These are phyloP conservation scores for Drosophila albomicans DNA, from an alignment of 1,140 invertebrate genomes.

Conservation along the genomic window DNA sequence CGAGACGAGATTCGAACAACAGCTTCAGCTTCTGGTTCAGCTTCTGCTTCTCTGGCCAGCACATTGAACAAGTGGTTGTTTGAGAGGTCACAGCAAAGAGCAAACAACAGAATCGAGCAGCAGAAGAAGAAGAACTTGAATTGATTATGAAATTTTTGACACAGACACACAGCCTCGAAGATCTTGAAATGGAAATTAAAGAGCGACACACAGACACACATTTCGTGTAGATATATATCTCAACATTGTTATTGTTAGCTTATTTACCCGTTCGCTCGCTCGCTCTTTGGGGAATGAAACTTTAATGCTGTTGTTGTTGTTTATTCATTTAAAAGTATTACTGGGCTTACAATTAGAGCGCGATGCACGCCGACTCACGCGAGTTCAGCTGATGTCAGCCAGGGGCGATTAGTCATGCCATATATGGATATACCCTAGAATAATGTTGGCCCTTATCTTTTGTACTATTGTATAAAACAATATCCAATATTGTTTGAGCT, in stretches of 20 bases:
- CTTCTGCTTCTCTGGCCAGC: constrained; percentile 5
- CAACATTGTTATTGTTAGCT: neutral
- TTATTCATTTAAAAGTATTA: constrained; percentile 4
- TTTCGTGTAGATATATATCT: neutral
- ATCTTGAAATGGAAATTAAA: constrained; percentile 35
- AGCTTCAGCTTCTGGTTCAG: constrained; percentile 21
- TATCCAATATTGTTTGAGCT: constrained; percentile 1
- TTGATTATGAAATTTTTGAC: constrained; percentile 52
- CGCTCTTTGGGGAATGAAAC: neutral
- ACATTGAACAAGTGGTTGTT: constrained; percentile 60
- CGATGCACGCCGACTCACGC: constrained; percentile 20
- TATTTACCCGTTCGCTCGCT: neutral
- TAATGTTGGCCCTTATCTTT: constrained; percentile 11
- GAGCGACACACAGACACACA: constrained; percentile 13
- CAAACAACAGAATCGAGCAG: neutral
- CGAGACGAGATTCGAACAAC: constrained; percentile 20
- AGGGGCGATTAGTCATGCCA: constrained; percentile 25
- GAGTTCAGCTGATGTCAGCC: constrained; percentile 41
- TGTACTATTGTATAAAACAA: neutral
- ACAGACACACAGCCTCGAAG: constrained; percentile 6
- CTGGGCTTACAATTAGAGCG: constrained; percentile 22
- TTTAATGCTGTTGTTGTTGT: no score
- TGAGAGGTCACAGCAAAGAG: constrained; percentile 49
- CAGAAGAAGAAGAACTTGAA: constrained; percentile 15
- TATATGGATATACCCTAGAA: constrained; percentile 1